Evolutionary conservation across 2,113 vertebrate species (phyloP).

Genomic region (Mormyrus iriodes): DNA sequence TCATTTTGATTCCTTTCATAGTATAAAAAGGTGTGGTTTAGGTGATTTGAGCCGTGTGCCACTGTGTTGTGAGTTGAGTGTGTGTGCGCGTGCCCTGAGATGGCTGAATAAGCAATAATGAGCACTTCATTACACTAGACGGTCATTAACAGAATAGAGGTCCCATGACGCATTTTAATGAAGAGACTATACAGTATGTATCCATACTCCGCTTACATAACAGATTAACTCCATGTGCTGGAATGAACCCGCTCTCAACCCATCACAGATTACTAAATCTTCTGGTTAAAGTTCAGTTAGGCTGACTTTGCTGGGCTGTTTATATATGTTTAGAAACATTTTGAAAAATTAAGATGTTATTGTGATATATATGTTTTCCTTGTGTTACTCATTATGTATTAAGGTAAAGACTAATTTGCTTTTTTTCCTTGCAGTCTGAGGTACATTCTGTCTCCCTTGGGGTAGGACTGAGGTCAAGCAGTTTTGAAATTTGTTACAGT

Average conservation of each 20-base stretch:
- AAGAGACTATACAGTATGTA: neutral
- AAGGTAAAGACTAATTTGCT: neutral
- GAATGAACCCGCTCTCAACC: neutral
- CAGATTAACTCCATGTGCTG: neutral
- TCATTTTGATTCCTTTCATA: neutral
- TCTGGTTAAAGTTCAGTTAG: neutral
- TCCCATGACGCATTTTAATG: neutral
- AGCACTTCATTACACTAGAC: neutral
- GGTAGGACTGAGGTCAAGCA: neutral
- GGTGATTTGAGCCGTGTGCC: neutral
- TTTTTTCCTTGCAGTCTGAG: neutral
- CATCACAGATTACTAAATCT: neutral
- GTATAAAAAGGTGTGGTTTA: neutral
- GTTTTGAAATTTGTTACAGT: neutral
- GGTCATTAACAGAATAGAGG: neutral
- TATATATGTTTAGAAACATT: neutral
- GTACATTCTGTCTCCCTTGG: neutral
- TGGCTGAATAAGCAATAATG: slow-evolving; percentile 8
- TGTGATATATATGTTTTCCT: neutral
- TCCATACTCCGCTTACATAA: neutral
- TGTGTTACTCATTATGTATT: neutral
- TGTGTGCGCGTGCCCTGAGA: neutral
- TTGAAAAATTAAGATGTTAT: neutral
- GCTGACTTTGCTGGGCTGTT: neutral
- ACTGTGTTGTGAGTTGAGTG: neutral